Conservation (phyloP, 2,113 vertebrate genomes). For the Cathartes aura region DNA sequence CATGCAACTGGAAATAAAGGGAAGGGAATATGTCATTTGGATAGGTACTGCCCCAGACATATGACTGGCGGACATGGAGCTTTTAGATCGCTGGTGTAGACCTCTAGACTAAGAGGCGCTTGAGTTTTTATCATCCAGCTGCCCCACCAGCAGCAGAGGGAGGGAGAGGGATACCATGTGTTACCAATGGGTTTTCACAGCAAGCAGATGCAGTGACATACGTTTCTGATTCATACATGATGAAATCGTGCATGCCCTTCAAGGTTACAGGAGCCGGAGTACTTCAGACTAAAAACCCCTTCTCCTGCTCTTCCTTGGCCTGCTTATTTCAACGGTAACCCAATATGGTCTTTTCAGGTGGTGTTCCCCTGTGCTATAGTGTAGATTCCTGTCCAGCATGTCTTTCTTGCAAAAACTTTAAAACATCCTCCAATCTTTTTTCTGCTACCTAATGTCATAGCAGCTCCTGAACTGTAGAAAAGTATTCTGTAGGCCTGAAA, state of each 20-base stretch:
- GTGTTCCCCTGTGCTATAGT: not conserved
- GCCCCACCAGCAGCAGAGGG: not conserved
- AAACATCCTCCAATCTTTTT: not conserved
- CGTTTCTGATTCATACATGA: not conserved
- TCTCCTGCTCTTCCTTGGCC: not conserved
- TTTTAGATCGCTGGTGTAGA: not conserved
- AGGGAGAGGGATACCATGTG: not conserved
- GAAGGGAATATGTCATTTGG: not conserved
- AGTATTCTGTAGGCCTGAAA: not conserved
- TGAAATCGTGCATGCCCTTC: not conserved
- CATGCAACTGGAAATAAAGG: not conserved
- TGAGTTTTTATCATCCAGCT: not conserved
- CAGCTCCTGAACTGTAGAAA: not conserved
- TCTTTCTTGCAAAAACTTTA: not conserved
- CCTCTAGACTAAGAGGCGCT: not conserved
- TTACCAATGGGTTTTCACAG: not conserved
- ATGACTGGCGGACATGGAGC: fast-evolving
- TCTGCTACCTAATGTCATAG: not conserved
- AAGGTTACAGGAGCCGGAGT: not conserved
- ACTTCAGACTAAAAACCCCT: not conserved
- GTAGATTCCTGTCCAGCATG: not conserved
- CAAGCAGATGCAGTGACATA: not conserved
- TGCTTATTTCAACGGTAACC: not conserved
- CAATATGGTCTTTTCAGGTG: not conserved
- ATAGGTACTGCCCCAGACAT: not conserved